These are phyloP conservation scores for Drosophila tripunctata DNA, from an alignment of 2,888 invertebrate genomes.

Conservation along the genomic window DNA sequence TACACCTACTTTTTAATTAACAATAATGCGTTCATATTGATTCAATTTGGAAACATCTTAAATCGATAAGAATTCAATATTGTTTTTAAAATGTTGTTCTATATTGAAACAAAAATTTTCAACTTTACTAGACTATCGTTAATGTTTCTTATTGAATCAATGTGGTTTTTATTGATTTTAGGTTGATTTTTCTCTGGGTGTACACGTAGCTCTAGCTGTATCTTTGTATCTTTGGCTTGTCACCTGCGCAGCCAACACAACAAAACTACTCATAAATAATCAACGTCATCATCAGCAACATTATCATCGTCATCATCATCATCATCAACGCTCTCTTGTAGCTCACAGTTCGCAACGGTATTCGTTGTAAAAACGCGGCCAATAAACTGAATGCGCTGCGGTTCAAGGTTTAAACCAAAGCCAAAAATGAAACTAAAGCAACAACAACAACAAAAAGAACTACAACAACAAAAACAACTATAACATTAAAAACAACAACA, in stretches of 20 bases:
- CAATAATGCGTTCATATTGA: too few species aligned
- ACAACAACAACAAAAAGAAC: conserved; percentile 45
- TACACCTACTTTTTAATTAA: too few species aligned
- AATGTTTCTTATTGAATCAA: too few species aligned
- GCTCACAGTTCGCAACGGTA: conserved; percentile 76
- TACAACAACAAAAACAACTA: conserved; percentile 37
- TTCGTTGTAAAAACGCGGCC: conserved; percentile 83
- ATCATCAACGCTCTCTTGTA: conserved; percentile 48
- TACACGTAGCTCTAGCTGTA: too few species aligned
- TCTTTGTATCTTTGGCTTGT: conserved; percentile 17
- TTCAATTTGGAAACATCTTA: too few species aligned
- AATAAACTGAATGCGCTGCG: conserved; percentile 81
- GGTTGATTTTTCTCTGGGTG: too few species aligned
- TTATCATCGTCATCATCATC: conserved; percentile 26
- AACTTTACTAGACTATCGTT: too few species aligned
- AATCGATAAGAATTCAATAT: too few species aligned
- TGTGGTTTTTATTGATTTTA: too few species aligned
- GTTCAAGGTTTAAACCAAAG: conserved; percentile 82
- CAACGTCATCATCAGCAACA: conserved; percentile 22
- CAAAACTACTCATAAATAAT: conserved; percentile 29
- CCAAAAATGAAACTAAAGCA: conserved; percentile 79
- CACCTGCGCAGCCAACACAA: conserved; percentile 18
- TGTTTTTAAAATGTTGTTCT: too few species aligned
- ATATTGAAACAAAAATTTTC: too few species aligned
- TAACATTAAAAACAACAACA: conserved; percentile 37